Percentiles rank a stretch among this genome's conserved stretches.
Evolutionary conservation across 2,888 invertebrate species (phyloP).

Genomic region (Nasonovia ribisnigri): DNA sequence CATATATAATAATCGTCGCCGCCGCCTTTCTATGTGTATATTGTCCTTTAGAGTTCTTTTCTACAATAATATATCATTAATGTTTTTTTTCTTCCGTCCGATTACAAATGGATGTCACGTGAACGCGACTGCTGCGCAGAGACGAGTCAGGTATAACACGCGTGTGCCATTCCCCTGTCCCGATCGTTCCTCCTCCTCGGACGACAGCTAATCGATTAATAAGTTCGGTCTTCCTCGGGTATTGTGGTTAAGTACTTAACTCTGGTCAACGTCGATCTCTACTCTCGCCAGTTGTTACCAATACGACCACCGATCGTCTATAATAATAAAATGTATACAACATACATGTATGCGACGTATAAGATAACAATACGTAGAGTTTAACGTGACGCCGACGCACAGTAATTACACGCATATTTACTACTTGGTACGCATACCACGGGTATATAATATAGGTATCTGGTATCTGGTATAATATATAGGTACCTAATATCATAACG

Average conservation of each 20-base stretch:
- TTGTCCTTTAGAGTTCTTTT: neutral
- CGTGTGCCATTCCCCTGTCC: neutral
- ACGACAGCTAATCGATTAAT: neutral
- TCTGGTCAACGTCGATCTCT: neutral
- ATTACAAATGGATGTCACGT: conserved; percentile 32
- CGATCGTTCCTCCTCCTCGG: neutral
- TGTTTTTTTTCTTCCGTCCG: neutral
- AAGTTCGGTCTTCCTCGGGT: neutral
- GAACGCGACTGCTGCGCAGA: neutral
- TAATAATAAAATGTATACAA: too few species aligned
- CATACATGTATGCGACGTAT: too few species aligned
- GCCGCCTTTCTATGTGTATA: neutral
- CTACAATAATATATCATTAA: neutral
- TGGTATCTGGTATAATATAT: too few species aligned
- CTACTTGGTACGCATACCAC: too few species aligned
- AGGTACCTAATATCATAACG: too few species aligned
- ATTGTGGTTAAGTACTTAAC: neutral
- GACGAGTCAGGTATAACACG: neutral
- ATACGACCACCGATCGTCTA: too few species aligned
- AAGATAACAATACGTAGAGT: too few species aligned
- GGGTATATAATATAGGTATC: too few species aligned
- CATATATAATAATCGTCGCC: neutral
- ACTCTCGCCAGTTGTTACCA: neutral
- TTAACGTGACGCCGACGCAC: too few species aligned
- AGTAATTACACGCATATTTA: too few species aligned